Evolutionary conservation across 2,113 vertebrate species (phyloP).

Genomic region (Carlito syrichta): DNA sequence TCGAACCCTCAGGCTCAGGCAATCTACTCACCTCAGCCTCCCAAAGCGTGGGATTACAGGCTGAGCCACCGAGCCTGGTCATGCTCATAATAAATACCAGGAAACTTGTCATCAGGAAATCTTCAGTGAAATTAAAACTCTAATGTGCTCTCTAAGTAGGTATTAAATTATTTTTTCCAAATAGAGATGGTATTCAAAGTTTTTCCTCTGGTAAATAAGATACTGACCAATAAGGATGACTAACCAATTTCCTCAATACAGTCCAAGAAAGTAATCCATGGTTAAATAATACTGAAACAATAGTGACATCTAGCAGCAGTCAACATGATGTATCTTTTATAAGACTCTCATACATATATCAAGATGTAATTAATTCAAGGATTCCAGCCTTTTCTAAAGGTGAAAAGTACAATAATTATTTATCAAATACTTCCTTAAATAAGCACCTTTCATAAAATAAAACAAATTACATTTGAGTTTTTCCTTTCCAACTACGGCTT

Average conservation of each 20-base stretch:
- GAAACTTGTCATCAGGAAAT: conserved; percentile 73
- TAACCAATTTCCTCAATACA: conserved; percentile 50
- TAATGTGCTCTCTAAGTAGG: conserved; percentile 60
- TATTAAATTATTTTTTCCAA: conserved; percentile 69
- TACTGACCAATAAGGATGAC: conserved; percentile 64
- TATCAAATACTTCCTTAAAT: neutral
- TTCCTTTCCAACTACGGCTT: neutral
- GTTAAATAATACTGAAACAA: conserved; percentile 47
- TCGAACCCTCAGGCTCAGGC: too few species aligned
- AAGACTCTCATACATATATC: neutral
- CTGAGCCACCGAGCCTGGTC: too few species aligned
- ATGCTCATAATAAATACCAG: conserved; percentile 38
- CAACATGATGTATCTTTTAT: neutral
- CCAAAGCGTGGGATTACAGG: too few species aligned
- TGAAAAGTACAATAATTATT: conserved; percentile 2
- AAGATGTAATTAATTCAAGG: neutral
- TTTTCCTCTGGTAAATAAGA: conserved; percentile 69
- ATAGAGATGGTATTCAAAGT: conserved; percentile 73
- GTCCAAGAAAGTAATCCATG: conserved; percentile 23
- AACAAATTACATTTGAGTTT: neutral
- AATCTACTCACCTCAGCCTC: too few species aligned
- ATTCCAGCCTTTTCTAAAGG: neutral
- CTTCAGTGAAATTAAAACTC: conserved; percentile 74
- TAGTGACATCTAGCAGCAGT: conserved; percentile 73
- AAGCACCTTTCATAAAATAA: neutral